These are phyloP conservation scores for Calliopsis andreniformis DNA, from an alignment of 1,140 invertebrate genomes.

Conservation along the genomic window DNA sequence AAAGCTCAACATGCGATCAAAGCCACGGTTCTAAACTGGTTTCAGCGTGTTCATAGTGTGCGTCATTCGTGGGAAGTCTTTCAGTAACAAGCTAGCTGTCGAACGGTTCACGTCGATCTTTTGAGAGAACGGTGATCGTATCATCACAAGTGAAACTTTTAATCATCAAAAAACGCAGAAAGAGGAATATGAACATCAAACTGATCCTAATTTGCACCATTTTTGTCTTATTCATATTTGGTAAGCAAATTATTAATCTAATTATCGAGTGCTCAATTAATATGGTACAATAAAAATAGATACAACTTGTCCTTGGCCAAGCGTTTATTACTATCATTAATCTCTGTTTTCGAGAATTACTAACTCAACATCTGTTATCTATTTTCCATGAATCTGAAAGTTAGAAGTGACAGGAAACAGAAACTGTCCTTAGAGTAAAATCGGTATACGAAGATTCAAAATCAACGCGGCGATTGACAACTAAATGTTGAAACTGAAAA, in stretches of 20 bases:
- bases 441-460: not conserved
- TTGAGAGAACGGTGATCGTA: not conserved
- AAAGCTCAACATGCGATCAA: slow-evolving; percentile 57
- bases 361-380: too few species aligned
- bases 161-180: not conserved
- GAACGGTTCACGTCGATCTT: slow-evolving; percentile 30
- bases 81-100: slow-evolving; percentile 42
- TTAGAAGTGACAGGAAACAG: too few species aligned
- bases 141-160: not conserved
- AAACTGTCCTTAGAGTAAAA: too few species aligned
- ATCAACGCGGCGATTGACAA: not conserved
- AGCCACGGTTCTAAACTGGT: slow-evolving; percentile 31
- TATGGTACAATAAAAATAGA: too few species aligned
- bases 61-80: slow-evolving; percentile 32
- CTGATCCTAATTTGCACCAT: slow-evolving; percentile 62
- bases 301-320: too few species aligned
- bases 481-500: too few species aligned
- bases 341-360: too few species aligned
- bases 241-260: slow-evolving; percentile 61
- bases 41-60: slow-evolving; percentile 4
- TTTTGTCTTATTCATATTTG: slow-evolving; percentile 64
- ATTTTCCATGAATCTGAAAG: too few species aligned
- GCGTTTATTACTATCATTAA: too few species aligned
- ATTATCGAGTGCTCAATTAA: too few species aligned
- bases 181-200: slow-evolving; percentile 66